phyloP scores from a whole-genome alignment of 2,797 vertebrate species.

The Coranthus polyacanthus region DNA sequence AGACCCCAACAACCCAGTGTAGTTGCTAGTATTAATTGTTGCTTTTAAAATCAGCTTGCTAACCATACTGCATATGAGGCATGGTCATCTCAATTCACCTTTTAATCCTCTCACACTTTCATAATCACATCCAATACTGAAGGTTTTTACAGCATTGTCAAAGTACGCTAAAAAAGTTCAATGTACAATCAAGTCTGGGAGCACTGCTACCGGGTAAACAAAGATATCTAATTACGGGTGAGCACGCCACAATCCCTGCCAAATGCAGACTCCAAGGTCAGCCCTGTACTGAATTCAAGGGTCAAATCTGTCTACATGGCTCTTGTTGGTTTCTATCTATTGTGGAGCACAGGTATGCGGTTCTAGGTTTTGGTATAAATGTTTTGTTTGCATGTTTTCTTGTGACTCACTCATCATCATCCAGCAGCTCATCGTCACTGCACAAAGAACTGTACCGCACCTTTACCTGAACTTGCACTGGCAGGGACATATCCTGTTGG shows the following conservation, averaged over 20 bases:
- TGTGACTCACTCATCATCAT: conserved; percentile 78
- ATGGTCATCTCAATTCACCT: neutral
- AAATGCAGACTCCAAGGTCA: neutral
- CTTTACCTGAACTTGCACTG: conserved; percentile 52
- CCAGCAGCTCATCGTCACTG: conserved; percentile 84
- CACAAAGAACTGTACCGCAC: conserved; percentile 69
- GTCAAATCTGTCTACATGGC: neutral
- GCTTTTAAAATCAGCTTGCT: no score
- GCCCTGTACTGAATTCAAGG: neutral
- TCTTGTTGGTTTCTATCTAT: neutral
- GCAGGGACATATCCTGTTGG: conserved; percentile 74
- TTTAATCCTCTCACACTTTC: neutral
- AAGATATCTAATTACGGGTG: neutral
- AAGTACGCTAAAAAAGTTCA: neutral
- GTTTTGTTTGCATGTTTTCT: conserved; percentile 18
- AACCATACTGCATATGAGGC: neutral
- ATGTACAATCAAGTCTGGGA: neutral
- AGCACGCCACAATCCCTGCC: neutral
- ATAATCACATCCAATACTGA: neutral
- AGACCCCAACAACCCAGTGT: no score
- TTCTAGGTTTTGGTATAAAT: conserved; percentile 1
- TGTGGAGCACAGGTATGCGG: neutral
- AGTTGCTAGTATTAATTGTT: no score
- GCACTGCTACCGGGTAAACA: neutral
- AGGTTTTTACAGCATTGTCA: neutral